These are phyloP conservation scores for Zapus hudsonius DNA, from an alignment of 2,113 vertebrate genomes.

Conservation along the genomic window DNA sequence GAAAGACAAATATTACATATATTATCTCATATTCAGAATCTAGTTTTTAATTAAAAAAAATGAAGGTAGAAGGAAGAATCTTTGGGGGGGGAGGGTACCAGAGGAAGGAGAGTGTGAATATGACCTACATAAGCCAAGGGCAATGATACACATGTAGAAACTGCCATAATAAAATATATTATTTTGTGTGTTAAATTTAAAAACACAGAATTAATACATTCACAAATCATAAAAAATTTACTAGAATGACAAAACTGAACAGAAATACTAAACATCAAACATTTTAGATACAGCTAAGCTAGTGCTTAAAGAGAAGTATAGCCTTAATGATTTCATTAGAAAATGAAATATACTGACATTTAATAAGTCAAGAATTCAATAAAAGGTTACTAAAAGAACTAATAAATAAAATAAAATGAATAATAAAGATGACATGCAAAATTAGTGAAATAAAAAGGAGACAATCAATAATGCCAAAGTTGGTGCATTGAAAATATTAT, in stretches of 20 bases:
- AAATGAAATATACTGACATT: conserved; percentile 26
- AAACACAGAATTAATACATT: neutral
- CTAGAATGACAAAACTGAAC: neutral
- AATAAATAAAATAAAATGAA: conserved; percentile 12
- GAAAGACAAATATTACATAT: neutral
- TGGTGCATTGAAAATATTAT: conserved; percentile 29
- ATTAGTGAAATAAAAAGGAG: conserved; percentile 16
- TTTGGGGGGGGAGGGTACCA: neutral
- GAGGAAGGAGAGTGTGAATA: neutral
- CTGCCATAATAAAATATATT: neutral
- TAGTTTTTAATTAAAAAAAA: neutral
- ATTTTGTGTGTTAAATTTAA: neutral
- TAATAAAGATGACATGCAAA: neutral
- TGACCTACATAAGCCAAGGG: neutral
- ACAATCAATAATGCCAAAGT: conserved; percentile 24
- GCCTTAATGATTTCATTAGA: neutral
- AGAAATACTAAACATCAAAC: neutral
- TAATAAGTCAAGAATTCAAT: neutral
- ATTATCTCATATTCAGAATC: neutral
- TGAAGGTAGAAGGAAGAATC: neutral
- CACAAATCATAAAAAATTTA: neutral
- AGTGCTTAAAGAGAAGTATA: neutral
- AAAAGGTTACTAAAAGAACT: neutral
- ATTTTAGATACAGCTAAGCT: neutral
- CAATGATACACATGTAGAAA: neutral